Percentiles rank a stretch among this genome's conserved stretches.
Evolutionary conservation across 2,113 vertebrate species (phyloP).

Genomic region (Peromyscus polionotus): DNA sequence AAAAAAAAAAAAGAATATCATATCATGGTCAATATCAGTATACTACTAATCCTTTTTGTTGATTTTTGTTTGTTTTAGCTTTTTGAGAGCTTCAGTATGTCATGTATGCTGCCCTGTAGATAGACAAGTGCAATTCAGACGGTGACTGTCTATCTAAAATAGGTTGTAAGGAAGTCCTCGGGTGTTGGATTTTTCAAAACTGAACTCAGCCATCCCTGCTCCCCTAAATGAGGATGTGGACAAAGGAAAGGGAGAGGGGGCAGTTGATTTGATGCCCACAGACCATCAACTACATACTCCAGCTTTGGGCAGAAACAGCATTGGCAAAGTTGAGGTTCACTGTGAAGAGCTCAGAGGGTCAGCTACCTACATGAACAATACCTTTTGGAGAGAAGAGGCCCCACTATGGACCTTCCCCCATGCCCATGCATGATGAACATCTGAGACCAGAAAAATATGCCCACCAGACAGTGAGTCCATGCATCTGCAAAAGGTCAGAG

Average conservation of each 20-base stretch:
- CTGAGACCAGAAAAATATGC: neutral
- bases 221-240: neutral
- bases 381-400: neutral
- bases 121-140: neutral
- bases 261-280: neutral
- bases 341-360: neutral
- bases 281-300: neutral
- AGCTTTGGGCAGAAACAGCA: neutral
- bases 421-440: neutral
- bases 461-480: fast-evolving
- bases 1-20: neutral
- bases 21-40: neutral
- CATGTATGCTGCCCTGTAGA: neutral
- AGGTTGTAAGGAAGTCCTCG: neutral
- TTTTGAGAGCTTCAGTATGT: neutral
- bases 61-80: neutral
- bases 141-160: neutral
- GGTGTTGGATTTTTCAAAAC: neutral
- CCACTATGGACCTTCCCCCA: neutral
- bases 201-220: neutral
- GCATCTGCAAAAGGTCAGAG: neutral
- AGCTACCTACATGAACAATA: neutral
- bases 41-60: neutral
- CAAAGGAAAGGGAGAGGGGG: fast-evolving
- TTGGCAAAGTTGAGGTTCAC: neutral